Evolutionary conservation across 2,113 vertebrate genomes (phyloP).

Genomic region (Callaeas wilsoni): DNA sequence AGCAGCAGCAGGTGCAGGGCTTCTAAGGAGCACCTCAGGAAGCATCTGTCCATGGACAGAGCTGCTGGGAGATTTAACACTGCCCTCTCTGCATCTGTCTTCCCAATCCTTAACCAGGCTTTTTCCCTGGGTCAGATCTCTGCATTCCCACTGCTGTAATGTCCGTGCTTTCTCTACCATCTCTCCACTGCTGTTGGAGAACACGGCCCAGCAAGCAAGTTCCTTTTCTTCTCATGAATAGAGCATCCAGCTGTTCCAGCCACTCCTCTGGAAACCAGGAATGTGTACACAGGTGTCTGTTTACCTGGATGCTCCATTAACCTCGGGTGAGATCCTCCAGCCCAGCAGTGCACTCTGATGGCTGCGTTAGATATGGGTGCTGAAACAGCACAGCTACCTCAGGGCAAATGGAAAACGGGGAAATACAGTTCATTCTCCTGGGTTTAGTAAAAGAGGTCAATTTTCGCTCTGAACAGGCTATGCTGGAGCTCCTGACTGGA

Average conservation of each 20-base stretch:
- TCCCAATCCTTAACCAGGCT: background rate
- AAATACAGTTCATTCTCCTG: background rate
- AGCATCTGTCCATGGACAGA: background rate
- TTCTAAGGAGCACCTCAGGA: background rate
- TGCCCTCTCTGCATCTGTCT: background rate
- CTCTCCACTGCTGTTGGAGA: background rate
- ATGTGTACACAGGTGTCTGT: background rate
- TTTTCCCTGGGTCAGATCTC: background rate
- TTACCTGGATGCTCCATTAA: background rate
- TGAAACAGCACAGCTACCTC: background rate
- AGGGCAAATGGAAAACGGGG: background rate
- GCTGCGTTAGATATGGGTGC: background rate
- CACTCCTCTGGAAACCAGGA: background rate
- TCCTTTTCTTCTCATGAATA: background rate
- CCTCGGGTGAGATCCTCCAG: background rate
- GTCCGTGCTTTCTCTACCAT: accelerated
- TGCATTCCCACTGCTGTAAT: background rate
- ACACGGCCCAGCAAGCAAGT: background rate
- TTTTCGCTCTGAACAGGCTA: background rate
- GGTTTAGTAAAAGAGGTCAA: background rate
- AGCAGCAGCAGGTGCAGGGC: background rate
- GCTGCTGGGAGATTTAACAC: background rate
- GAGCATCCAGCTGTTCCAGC: background rate
- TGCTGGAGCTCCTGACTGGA: background rate
- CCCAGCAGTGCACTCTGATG: background rate